Evolutionary conservation across 2,797 vertebrate species (phyloP).

Genomic region (Aulostomus chinensis): DNA sequence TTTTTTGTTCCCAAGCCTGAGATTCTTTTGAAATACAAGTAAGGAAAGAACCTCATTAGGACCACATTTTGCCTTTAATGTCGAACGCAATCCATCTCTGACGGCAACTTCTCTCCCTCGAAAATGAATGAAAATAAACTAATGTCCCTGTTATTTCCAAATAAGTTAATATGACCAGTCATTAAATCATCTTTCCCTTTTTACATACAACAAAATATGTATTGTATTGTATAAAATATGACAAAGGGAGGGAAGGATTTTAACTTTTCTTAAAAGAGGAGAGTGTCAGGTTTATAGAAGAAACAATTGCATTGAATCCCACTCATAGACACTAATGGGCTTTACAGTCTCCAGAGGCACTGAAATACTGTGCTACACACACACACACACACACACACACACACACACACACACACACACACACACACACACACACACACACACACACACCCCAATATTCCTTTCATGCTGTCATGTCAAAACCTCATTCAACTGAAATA

Average conservation of each 20-base stretch:
- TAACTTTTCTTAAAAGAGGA: constrained; percentile 48
- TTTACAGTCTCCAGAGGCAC: constrained; percentile 49
- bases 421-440: too few relatives aligned
- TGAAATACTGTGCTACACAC: too few relatives aligned
- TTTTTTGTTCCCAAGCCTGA: constrained; percentile 69
- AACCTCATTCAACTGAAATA: too few relatives aligned
- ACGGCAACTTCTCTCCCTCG: constrained; percentile 67
- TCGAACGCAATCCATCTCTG: constrained; percentile 40
- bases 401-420: too few relatives aligned
- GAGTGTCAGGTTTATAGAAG: constrained; percentile 52
- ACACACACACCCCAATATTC: too few relatives aligned
- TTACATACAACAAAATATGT: neutral
- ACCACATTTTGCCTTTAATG: constrained; percentile 40
- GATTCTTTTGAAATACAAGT: constrained; percentile 65
- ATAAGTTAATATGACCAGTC: constrained; percentile 62
- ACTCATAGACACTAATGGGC: constrained; percentile 41
- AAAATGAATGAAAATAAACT: constrained; percentile 38
- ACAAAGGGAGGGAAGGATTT: too few relatives aligned
- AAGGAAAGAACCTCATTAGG: constrained; percentile 45
- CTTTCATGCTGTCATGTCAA: too few relatives aligned
- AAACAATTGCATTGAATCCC: constrained; percentile 76
- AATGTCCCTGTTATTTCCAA: constrained; percentile 57
- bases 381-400: too few relatives aligned
- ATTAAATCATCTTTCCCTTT: too few relatives aligned
- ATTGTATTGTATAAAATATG: neutral